These are phyloP conservation scores for Sebastes nivosus DNA, from an alignment of 2,797 vertebrate genomes.

Conservation along the genomic window DNA sequence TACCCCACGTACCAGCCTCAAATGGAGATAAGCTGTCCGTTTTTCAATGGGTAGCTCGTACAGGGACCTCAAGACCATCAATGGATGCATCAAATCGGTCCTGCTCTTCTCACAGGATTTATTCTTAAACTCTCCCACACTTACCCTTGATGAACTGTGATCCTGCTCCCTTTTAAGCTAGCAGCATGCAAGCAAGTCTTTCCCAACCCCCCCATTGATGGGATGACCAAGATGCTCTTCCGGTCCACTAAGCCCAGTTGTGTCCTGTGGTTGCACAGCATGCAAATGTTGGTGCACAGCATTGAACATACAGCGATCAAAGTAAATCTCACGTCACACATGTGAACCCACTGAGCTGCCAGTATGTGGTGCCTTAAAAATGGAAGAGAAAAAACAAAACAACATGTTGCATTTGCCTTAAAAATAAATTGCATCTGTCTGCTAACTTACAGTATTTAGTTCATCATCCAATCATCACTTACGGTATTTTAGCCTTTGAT, in stretches of 20 bases:
- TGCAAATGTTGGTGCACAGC: not conserved
- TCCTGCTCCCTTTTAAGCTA: not conserved
- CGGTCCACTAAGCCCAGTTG: not conserved
- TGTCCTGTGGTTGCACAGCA: not conserved
- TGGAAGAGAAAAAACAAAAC: not conserved
- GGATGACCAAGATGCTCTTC: not conserved
- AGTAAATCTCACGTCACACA: not conserved
- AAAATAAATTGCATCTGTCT: not conserved
- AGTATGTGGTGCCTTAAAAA: not conserved
- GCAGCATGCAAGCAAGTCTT: slow-evolving; percentile 10
- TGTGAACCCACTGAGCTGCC: not conserved
- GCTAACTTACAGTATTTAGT: not conserved
- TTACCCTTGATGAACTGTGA: not conserved
- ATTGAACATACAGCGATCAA: not conserved
- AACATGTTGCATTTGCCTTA: not conserved
- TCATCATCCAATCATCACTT: not conserved
- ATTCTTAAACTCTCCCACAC: not conserved
- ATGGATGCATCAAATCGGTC: not conserved
- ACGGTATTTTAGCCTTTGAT: not conserved
- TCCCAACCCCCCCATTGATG: not conserved
- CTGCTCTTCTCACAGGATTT: not conserved
- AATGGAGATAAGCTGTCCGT: not conserved
- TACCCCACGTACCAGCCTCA: not conserved
- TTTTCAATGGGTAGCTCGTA: not conserved
- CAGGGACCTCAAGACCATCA: not conserved